A percentile compares a stretch with the other conserved stretches of the same genome.
phyloP scores from a whole-genome alignment of 2,888 invertebrate species.

The Drosophila prostipennis region DNA sequence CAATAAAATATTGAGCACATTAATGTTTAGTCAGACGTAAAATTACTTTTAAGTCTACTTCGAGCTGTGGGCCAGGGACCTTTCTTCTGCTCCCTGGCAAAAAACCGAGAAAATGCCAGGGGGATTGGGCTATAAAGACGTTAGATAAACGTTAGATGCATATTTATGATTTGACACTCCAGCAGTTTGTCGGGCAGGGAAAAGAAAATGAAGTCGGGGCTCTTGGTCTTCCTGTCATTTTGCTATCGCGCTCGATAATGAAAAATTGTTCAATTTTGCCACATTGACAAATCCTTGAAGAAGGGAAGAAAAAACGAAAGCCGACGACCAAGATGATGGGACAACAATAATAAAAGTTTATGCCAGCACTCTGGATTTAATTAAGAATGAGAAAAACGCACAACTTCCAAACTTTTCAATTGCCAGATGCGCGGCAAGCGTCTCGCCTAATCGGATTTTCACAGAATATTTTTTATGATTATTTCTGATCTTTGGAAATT shows the following conservation, averaged over 20 bases:
- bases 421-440: conserved; percentile 77
- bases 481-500: conserved; percentile 62
- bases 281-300: conserved; percentile 74
- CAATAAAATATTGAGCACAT: conserved; percentile 85
- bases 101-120: conserved; percentile 74
- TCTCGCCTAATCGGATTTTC: conserved; percentile 80
- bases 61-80: conserved; percentile 19
- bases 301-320: neutral
- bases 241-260: conserved; percentile 80
- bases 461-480: conserved; percentile 68
- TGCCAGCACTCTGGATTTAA: conserved; percentile 80
- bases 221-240: conserved; percentile 58
- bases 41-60: conserved; percentile 84
- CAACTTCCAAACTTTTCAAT: conserved; percentile 76
- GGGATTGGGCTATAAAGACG: conserved; percentile 68
- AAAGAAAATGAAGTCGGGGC: conserved; percentile 27
- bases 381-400: conserved; percentile 79
- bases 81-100: conserved; percentile 18
- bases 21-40: conserved; percentile 85
- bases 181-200: conserved; percentile 14
- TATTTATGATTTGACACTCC: conserved; percentile 78
- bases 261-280: conserved; percentile 74
- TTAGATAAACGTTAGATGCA: conserved; percentile 79
- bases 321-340: conserved; percentile 9
- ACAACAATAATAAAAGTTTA: conserved; percentile 78